Evolutionary conservation across 2,888 invertebrate species (phyloP).

Genomic region (Caenorhabditis panamensis): DNA sequence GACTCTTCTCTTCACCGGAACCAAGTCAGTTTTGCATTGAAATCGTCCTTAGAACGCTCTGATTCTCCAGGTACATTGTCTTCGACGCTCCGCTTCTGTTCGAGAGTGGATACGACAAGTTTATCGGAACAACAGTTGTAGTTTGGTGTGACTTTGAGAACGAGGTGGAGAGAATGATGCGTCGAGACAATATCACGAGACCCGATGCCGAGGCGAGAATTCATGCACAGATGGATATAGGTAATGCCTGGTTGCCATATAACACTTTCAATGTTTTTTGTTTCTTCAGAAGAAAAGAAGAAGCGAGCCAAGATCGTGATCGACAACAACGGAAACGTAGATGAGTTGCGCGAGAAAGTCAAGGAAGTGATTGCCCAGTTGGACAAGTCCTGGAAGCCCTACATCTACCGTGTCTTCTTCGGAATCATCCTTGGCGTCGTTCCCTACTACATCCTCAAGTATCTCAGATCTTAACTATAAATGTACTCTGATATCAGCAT

Average conservation of each 20-base stretch:
- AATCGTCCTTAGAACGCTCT: too few relatives aligned
- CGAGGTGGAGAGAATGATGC: constrained; percentile 74
- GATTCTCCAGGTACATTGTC: constrained; percentile 70
- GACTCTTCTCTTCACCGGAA: constrained; percentile 65
- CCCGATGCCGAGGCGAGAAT: constrained; percentile 73
- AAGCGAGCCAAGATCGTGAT: constrained; percentile 72
- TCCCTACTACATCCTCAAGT: constrained; percentile 53
- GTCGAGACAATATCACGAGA: constrained; percentile 70
- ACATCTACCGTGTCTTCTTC: constrained; percentile 44
- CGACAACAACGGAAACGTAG: constrained; percentile 75
- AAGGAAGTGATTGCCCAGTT: constrained; percentile 35
- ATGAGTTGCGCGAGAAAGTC: constrained; percentile 67
- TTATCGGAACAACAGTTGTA: constrained; percentile 74
- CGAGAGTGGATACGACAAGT: constrained; percentile 74
- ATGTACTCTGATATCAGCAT: background rate
- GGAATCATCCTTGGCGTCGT: constrained; percentile 49
- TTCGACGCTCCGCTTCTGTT: constrained; percentile 78
- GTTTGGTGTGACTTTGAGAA: constrained; percentile 76
- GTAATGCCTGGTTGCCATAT: constrained; percentile 19
- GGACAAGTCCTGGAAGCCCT: constrained; percentile 61
- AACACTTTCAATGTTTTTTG: background rate
- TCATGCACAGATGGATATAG: constrained; percentile 74
- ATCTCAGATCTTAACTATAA: constrained; percentile 20
- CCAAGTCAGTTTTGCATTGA: too few relatives aligned
- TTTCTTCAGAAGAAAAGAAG: constrained; percentile 62